Conservation (phyloP, 1,140 invertebrate genomes). For the Atta cephalotes region DNA sequence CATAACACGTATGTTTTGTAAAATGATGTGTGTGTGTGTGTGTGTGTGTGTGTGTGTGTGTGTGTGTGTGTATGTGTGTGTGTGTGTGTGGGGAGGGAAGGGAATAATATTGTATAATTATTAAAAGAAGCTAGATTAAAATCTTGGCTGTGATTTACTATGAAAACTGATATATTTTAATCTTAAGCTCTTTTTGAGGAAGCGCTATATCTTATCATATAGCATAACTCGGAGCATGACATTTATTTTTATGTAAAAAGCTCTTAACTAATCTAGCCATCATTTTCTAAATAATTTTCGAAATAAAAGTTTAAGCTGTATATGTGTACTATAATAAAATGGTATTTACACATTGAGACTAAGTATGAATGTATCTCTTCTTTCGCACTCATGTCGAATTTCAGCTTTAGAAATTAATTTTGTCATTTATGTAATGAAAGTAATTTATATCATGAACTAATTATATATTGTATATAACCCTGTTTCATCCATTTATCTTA, state of each 20-base stretch:
- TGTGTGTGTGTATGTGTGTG: no score
- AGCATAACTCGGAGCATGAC: neutral
- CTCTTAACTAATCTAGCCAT: neutral
- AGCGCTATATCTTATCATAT: slow-evolving; percentile 5
- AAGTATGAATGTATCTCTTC: neutral
- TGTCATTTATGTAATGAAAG: neutral
- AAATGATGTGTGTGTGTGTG: no score
- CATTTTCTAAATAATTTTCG: neutral
- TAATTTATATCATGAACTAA: neutral
- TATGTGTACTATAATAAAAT: neutral
- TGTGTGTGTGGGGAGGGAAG: no score
- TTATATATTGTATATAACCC: neutral
- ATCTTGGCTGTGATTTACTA: slow-evolving; percentile 63
- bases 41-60: no score
- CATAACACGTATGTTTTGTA: neutral
- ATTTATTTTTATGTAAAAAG: slow-evolving; percentile 28
- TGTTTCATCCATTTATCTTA: neutral
- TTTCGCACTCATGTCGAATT: neutral
- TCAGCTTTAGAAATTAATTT: neutral
- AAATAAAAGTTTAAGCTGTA: neutral
- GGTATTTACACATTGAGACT: neutral
- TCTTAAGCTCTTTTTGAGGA: slow-evolving; percentile 44
- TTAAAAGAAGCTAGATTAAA: neutral
- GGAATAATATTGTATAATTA: neutral
- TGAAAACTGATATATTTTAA: slow-evolving; percentile 53